A percentile compares a stretch with the other conserved stretches of the same genome.
Evolutionary conservation across 2,113 vertebrate genomes (phyloP).

Genomic region (Charadrius vociferus): DNA sequence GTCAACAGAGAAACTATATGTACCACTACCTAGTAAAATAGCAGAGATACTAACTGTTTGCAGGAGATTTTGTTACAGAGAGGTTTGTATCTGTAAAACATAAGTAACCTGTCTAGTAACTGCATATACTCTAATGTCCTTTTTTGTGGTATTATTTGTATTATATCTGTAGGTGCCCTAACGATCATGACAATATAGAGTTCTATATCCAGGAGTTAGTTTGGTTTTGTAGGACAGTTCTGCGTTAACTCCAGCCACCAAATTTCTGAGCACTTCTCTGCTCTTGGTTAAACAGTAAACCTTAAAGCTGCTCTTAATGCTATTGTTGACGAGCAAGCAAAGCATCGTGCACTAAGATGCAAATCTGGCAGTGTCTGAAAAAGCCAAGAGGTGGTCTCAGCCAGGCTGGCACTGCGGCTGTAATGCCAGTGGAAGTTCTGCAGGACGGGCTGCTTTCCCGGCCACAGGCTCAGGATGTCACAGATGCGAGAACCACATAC

Average conservation of each 20-base stretch:
- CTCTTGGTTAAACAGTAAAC: not conserved
- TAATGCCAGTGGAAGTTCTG: not conserved
- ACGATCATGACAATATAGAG: not conserved
- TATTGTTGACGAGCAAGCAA: not conserved
- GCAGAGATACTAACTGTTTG: not conserved
- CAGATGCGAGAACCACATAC: fast-evolving
- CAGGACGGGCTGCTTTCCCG: not conserved
- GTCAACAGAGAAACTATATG: not conserved
- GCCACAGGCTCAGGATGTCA: not conserved
- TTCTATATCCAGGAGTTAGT: not conserved
- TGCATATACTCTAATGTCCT: not conserved
- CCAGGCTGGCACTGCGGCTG: not conserved
- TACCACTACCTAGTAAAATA: not conserved
- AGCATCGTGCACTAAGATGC: not conserved
- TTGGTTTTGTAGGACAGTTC: not conserved
- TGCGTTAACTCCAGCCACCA: not conserved
- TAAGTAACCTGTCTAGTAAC: no score
- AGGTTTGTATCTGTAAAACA: not conserved
- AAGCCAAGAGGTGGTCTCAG: not conserved
- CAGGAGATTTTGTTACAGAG: not conserved
- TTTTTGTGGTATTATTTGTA: no score
- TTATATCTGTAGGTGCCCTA: not conserved
- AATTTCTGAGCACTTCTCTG: not conserved
- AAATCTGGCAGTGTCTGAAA: not conserved
- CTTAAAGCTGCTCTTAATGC: not conserved